Evolutionary conservation across 2,797 vertebrate genomes (phyloP).

Genomic region (Parauchenoglanis punctatus): DNA sequence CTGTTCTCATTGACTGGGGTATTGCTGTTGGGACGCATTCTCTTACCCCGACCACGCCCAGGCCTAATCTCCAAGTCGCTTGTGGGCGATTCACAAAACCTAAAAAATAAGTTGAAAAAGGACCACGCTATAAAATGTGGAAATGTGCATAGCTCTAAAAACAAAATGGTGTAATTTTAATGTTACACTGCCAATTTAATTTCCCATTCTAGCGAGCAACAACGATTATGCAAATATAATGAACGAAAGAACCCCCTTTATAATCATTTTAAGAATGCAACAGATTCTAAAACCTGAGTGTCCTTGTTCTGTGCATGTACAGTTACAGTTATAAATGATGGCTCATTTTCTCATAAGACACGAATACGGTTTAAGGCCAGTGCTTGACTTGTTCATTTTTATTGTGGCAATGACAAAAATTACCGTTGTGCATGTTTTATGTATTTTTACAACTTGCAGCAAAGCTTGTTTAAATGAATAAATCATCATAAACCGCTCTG

Average conservation of each 20-base stretch:
- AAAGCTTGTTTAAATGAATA: slow-evolving; percentile 43
- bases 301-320: neutral
- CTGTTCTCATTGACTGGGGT: slow-evolving; percentile 88
- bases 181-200: neutral
- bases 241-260: neutral
- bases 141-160: neutral
- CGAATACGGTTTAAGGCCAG: neutral
- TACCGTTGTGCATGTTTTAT: slow-evolving; percentile 23
- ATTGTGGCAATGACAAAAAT: slow-evolving; percentile 19
- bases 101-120: slow-evolving; percentile 56
- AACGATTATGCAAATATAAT: neutral
- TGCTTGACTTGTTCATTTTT: slow-evolving; percentile 14
- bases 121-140: neutral
- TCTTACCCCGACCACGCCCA: slow-evolving; percentile 92
- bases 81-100: slow-evolving; percentile 98
- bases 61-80: slow-evolving; percentile 99
- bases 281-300: neutral
- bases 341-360: neutral
- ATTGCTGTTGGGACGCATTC: slow-evolving; percentile 95
- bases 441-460: slow-evolving; percentile 33
- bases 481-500: slow-evolving; percentile 44
- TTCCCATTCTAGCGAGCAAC: neutral
- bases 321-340: neutral
- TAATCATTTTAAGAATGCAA: neutral
- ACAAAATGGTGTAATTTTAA: neutral